Percentiles rank a stretch among this genome's conserved stretches.
Evolutionary conservation across 2,797 vertebrate species (phyloP).

Genomic region (Gallinago solitaria): DNA sequence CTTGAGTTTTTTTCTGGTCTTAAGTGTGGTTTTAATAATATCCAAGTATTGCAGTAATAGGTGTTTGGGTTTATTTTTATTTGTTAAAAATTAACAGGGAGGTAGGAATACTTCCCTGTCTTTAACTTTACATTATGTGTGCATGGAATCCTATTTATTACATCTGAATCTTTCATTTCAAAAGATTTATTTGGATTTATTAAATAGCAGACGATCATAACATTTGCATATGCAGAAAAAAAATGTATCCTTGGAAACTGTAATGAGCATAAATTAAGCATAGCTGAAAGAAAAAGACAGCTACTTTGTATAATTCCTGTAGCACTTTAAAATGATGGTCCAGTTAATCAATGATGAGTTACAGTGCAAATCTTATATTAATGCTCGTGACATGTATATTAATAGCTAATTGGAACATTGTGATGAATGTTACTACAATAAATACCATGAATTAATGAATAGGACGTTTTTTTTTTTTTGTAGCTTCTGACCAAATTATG

Average conservation of each 20-base stretch:
- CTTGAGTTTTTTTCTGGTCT: neutral
- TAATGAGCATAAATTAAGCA: constrained; percentile 1
- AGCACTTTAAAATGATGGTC: constrained; percentile 5
- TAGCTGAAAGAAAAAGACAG: neutral
- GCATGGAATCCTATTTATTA: neutral
- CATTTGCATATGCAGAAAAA: constrained; percentile 8
- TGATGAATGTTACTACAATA: neutral
- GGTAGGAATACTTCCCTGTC: neutral
- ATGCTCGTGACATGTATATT: neutral
- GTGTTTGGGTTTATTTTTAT: neutral
- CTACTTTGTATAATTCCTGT: constrained; percentile 20
- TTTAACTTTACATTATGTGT: neutral
- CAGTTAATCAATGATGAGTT: constrained; percentile 44
- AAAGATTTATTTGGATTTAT: constrained; percentile 29
- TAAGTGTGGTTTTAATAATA: neutral
- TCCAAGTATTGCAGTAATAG: neutral
- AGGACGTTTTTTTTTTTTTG: neutral
- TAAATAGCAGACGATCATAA: constrained; percentile 9
- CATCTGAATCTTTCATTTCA: neutral
- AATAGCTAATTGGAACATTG: constrained; percentile 28
- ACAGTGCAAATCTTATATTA: neutral
- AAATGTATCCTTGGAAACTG: constrained; percentile 12
- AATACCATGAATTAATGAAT: neutral
- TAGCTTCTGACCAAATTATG: neutral
- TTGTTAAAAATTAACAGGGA: neutral